These are phyloP conservation scores for Halcyon smyrnensis DNA, from an alignment of 2,797 vertebrate species.

Conservation along the genomic window DNA sequence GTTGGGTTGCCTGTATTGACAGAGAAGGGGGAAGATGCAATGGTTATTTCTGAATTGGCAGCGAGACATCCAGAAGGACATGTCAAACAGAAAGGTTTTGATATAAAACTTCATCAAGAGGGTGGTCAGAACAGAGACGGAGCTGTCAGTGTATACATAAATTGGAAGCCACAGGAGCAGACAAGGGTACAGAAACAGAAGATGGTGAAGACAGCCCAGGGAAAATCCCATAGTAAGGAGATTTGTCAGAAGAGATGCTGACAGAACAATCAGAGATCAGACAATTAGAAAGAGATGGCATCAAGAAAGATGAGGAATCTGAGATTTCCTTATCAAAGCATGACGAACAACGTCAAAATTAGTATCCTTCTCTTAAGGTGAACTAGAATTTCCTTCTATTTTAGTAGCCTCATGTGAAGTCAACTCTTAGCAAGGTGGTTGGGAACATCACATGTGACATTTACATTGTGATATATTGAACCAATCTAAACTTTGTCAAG, in stretches of 20 bases:
- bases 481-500: neutral
- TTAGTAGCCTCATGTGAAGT: neutral
- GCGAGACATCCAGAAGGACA: neutral
- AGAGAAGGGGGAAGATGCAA: neutral
- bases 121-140: neutral
- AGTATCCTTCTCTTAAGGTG: neutral
- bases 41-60: neutral
- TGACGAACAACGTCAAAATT: neutral
- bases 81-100: neutral
- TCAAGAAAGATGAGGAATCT: neutral
- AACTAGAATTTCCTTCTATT: neutral
- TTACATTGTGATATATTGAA: neutral
- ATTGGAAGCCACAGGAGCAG: neutral
- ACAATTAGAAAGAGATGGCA: neutral
- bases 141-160: neutral
- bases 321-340: neutral
- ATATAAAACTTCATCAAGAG: neutral
- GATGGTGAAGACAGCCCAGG: neutral
- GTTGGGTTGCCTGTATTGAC: neutral
- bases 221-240: neutral
- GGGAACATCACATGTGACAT: neutral
- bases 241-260: neutral
- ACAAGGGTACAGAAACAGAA: neutral
- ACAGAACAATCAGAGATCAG: neutral
- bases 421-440: neutral